Percentiles rank a stretch among this genome's conserved stretches.
These are phyloP conservation scores for Heliconius melpomene DNA, from an alignment of 1,140 invertebrate genomes.

Conservation along the genomic window DNA sequence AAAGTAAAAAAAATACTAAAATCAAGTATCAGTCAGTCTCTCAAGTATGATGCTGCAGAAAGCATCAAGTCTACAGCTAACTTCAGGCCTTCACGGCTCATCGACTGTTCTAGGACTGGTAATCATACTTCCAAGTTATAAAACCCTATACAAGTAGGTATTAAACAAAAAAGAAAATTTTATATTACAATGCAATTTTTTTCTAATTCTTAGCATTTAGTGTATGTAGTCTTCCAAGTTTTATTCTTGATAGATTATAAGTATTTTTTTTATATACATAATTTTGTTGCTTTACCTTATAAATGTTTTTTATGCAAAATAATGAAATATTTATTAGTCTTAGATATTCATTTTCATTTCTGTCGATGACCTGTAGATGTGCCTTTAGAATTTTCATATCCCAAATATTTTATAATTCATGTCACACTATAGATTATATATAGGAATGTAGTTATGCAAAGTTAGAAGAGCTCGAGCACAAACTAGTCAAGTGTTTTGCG, in stretches of 20 bases:
- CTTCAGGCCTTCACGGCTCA: no score
- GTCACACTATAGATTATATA: not conserved
- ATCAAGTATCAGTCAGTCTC: no score
- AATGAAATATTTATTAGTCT: not conserved
- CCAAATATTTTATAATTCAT: not conserved
- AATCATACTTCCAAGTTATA: not conserved
- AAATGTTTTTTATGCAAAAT: not conserved
- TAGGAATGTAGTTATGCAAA: not conserved
- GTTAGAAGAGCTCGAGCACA: slow-evolving; percentile 4
- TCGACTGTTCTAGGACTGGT: no score
- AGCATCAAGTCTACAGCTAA: no score
- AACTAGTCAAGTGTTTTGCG: not conserved
- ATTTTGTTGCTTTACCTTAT: not conserved
- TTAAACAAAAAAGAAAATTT: not conserved
- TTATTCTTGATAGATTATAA: not conserved
- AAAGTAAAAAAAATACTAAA: no score
- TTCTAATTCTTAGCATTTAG: not conserved
- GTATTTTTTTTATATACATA: not conserved
- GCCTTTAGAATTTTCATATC: slow-evolving; percentile 30
- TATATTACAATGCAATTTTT: slow-evolving; percentile 5
- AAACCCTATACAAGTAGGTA: not conserved
- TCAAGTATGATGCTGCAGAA: no score
- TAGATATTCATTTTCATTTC: not conserved
- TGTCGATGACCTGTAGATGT: slow-evolving; percentile 30
- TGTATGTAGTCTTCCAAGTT: slow-evolving; percentile 8